These are phyloP conservation scores for Caenorhabditis sp. DNA, from an alignment of 2,888 invertebrate species.

Conservation along the genomic window DNA sequence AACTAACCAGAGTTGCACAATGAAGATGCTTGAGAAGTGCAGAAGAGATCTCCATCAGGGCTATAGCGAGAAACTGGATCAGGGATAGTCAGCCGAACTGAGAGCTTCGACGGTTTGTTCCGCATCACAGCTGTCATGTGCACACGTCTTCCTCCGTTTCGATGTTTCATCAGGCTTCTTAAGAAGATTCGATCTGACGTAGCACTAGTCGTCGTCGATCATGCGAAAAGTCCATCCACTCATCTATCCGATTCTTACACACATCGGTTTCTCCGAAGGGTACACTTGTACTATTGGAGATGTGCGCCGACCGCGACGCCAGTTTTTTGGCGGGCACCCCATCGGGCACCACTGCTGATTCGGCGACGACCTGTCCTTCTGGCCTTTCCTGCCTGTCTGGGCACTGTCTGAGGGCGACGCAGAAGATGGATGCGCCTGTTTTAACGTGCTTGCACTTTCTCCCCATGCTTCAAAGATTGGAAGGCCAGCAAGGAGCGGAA, in stretches of 20 bases:
- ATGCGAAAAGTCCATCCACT: constrained; percentile 44
- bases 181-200: constrained; percentile 19
- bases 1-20: not conserved
- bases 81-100: not conserved
- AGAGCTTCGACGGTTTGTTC: not conserved
- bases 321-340: constrained; percentile 32
- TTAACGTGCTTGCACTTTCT: constrained; percentile 35
- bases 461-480: constrained; percentile 47
- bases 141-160: not conserved
- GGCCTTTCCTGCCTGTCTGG: constrained; percentile 47
- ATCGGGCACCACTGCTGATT: constrained; percentile 21
- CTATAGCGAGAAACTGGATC: not conserved
- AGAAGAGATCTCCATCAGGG: no score
- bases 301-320: constrained; percentile 11
- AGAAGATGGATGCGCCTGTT: constrained; percentile 33
- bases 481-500: not conserved
- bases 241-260: constrained; percentile 24
- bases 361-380: constrained; percentile 35
- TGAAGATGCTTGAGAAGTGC: not conserved
- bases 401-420: constrained; percentile 29
- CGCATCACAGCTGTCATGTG: not conserved
- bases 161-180: not conserved
- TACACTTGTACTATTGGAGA: constrained; percentile 48
- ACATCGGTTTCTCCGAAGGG: constrained; percentile 21
- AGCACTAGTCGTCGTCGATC: constrained; percentile 31